Conservation (phyloP, 2,113 vertebrate species). For the Chroicocephalus ridibundus region DNA sequence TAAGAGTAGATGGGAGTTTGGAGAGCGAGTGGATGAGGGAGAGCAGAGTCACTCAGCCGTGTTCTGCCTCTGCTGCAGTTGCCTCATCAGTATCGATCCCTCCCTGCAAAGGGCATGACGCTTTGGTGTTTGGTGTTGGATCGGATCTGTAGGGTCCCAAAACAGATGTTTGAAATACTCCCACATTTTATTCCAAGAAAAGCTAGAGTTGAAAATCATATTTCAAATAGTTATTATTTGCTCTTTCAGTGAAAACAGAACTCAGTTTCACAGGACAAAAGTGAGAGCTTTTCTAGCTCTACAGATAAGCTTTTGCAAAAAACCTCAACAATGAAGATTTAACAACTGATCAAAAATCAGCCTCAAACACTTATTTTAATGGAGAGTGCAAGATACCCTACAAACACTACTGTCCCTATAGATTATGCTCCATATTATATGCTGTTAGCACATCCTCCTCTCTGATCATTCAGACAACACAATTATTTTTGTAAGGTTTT, state of each 20-base stretch:
- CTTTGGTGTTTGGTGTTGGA: background rate
- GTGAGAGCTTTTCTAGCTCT: background rate
- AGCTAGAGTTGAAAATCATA: background rate
- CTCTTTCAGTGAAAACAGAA: background rate
- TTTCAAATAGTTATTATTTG: background rate
- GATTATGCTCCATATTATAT: background rate
- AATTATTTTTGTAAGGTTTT: background rate
- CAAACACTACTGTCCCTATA: background rate
- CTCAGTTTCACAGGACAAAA: background rate
- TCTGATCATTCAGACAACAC: rapidly evolving
- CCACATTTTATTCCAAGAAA: background rate
- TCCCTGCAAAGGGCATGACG: background rate
- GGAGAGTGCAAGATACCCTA: background rate
- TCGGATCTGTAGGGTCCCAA: background rate
- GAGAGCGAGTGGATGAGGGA: background rate
- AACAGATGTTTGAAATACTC: background rate
- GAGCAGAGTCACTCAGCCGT: background rate
- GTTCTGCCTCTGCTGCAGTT: background rate
- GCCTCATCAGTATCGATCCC: rapidly evolving
- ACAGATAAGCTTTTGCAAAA: background rate
- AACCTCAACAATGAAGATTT: rapidly evolving
- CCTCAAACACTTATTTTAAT: background rate
- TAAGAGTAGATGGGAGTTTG: background rate
- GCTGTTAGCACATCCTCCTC: background rate
- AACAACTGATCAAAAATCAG: background rate